A percentile compares a stretch with the other conserved stretches of the same genome.
These are phyloP conservation scores for Chrysopa pallens DNA, from an alignment of 1,140 invertebrate species.

Conservation along the genomic window DNA sequence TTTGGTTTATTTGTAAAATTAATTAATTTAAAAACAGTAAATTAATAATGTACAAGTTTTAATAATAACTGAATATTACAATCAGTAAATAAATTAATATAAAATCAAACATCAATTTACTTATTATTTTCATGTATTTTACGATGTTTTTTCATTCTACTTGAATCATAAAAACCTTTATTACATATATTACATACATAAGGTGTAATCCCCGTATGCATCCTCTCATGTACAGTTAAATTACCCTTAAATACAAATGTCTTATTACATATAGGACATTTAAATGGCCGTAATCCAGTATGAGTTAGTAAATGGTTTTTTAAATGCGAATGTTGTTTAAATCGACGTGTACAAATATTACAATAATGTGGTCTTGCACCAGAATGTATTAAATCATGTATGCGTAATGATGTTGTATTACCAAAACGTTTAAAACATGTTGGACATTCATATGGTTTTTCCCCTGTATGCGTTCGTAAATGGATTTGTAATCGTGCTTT, in stretches of 20 bases:
- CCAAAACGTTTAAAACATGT: conserved; percentile 30
- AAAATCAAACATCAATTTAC: too few relatives aligned
- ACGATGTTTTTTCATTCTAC: not conserved
- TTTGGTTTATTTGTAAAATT: too few relatives aligned
- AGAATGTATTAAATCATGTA: not conserved
- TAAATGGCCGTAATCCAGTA: conserved; percentile 12
- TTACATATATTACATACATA: conserved; percentile 28
- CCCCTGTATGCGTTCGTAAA: conserved; percentile 35
- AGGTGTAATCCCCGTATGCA: conserved; percentile 30
- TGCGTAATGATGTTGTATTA: conserved; percentile 6
- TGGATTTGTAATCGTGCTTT: conserved; percentile 26
- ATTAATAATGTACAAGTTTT: too few relatives aligned
- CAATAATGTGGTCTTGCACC: not conserved
- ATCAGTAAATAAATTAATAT: too few relatives aligned
- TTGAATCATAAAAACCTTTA: not conserved
- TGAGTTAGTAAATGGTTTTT: not conserved
- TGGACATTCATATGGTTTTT: conserved; percentile 37
- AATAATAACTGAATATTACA: too few relatives aligned
- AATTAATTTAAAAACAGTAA: too few relatives aligned
- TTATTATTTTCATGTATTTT: not conserved
- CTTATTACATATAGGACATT: conserved; percentile 23
- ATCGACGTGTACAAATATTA: not conserved
- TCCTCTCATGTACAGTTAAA: conserved; percentile 29
- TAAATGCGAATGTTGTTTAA: conserved; percentile 17
- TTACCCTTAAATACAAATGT: conserved; percentile 21